Conservation (phyloP, 2,797 vertebrate genomes). For the Mormyrops attenuatus region DNA sequence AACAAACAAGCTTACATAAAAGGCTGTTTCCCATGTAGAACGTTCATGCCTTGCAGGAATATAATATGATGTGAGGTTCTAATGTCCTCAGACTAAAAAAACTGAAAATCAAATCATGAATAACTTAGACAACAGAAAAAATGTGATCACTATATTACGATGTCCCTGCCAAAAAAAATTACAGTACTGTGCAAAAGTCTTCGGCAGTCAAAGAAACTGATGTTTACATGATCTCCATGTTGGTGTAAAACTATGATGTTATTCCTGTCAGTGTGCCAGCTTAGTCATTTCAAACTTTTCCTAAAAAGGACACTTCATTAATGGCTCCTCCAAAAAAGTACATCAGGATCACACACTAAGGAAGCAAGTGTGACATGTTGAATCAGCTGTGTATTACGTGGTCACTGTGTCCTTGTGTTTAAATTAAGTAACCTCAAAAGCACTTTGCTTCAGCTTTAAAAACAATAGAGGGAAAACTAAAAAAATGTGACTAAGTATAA, state of each 20-base stretch:
- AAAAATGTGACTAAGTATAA: neutral
- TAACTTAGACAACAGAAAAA: neutral
- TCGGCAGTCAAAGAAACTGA: neutral
- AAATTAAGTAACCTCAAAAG: neutral
- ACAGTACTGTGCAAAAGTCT: neutral
- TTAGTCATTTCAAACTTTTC: neutral
- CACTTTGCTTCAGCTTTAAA: neutral
- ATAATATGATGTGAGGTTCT: neutral
- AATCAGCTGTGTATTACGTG: neutral
- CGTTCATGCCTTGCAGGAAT: neutral
- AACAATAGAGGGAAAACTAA: neutral
- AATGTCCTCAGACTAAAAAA: neutral
- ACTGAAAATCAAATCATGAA: neutral
- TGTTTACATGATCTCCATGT: neutral
- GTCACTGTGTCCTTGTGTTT: neutral
- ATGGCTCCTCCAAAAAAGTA: neutral
- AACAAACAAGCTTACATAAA: neutral
- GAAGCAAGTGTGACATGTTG: neutral
- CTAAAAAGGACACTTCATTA: neutral
- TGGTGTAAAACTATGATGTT: neutral
- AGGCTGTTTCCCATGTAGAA: neutral
- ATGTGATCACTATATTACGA: neutral
- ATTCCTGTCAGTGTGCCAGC: neutral
- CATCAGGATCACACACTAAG: neutral
- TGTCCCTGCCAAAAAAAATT: neutral